Base-by-base conservation (phyloP, 2,888 invertebrate species). In the Sminthurinus aureus region DNA sequence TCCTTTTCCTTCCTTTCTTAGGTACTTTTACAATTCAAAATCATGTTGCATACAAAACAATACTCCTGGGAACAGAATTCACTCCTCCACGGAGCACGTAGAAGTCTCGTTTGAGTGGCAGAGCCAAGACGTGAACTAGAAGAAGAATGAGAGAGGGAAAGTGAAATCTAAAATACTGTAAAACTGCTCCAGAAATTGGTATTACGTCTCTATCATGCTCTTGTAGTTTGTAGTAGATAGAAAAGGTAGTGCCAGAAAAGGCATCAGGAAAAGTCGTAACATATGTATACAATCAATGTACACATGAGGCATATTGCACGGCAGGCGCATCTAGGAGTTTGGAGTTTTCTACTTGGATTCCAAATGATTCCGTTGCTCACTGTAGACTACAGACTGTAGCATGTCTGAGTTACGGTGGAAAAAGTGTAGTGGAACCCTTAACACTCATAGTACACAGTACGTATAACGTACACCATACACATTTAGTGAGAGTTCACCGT, bases 241-340 rank as follows among this genome's bases (percentile, higher is more conserved):
- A 6, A 38, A 38, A 38, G 38, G 38, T 38, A 38, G 1, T 38
- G 38, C 38, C 38, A 38, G 38, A 38, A 38, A 38, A 38, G 38
- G 38, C 38, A 38, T 38, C 38, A 38, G 38, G 3, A 1, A 38
- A 38, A 6, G 6, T 38, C 38, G 6, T 38, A 38, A 6, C 1
- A 6, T 67, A 22, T n/a, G n/a, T 11, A 67, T 38, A 38, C 38
- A 38, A 38, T 38, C 38, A 38, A 1, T 38, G 6, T 38, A 38
- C 38, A 38, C 38, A 38, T 4, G 38, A 38, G 38, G 38, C 1
- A 38, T 38, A 76, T 20, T 11, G 76, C 76, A 76, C 76, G 76
- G 76, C 76, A 76, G 76, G 76, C 76, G 76, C 76, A 76, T 76
- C 76, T 52, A 58, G 76, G 76, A 76, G 38, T 38, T 38, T 38